These are phyloP conservation scores for Dendrocincla tyrannina DNA, from an alignment of 2,797 vertebrate genomes.

Conservation along the genomic window DNA sequence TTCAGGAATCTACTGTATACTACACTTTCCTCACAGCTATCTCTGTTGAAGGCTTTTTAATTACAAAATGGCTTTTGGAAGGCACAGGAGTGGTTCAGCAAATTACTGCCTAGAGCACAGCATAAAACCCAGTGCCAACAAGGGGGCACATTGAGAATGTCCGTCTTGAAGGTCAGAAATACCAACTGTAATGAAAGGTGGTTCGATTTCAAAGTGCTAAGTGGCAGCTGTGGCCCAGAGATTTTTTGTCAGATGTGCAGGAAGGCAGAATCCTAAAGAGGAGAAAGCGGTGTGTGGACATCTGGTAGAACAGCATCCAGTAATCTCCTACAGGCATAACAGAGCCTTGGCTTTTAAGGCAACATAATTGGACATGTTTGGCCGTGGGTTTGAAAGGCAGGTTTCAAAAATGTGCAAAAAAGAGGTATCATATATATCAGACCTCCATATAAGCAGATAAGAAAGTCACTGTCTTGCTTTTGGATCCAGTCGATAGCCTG, in stretches of 20 bases:
- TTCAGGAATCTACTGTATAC: background rate
- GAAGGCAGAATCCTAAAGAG: background rate
- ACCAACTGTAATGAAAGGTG: conserved; percentile 38
- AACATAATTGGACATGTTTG: background rate
- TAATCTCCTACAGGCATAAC: background rate
- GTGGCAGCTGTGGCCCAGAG: background rate
- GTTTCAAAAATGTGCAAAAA: background rate
- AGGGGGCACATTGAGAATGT: conserved; percentile 1
- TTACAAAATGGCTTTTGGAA: conserved; percentile 22
- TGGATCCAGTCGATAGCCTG: background rate
- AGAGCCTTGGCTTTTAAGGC: background rate
- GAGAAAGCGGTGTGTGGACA: background rate
- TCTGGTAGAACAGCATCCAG: background rate
- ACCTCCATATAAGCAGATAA: background rate
- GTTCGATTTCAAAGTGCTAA: background rate
- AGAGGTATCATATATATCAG: background rate
- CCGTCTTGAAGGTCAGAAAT: conserved; percentile 39
- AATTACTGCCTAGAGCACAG: conserved; percentile 42
- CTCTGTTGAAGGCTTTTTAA: conserved; percentile 35
- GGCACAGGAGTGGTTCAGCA: conserved; percentile 37
- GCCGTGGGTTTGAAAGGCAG: background rate
- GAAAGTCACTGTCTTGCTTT: background rate
- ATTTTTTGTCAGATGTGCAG: background rate
- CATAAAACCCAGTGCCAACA: background rate
- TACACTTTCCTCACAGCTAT: background rate